phyloP scores from a whole-genome alignment of 2,113 vertebrate genomes.

The Meleagris gallopavo region DNA sequence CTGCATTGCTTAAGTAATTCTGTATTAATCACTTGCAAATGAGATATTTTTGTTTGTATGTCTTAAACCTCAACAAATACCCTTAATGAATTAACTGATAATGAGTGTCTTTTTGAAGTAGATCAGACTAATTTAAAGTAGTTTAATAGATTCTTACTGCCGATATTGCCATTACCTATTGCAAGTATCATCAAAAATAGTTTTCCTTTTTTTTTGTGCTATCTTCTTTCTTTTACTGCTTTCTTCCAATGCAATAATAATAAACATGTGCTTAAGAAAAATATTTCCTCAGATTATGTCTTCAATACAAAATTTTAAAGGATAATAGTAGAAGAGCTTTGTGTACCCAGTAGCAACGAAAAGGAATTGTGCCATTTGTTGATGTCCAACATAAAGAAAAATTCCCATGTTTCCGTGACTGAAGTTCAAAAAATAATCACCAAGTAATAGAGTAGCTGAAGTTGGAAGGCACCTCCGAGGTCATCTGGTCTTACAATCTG shows the following conservation, averaged over 20 bases:
- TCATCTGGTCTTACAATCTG: neutral
- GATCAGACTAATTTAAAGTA: constrained; percentile 76
- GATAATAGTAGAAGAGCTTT: neutral
- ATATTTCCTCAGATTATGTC: neutral
- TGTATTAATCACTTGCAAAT: constrained; percentile 82
- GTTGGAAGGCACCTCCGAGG: neutral
- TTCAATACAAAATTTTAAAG: neutral
- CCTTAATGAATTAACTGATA: constrained; percentile 78
- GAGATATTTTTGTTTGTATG: constrained; percentile 71
- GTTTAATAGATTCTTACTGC: constrained; percentile 54
- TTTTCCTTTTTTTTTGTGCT: neutral
- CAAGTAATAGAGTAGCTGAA: neutral
- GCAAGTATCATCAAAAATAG: constrained; percentile 44
- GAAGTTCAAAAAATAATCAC: neutral
- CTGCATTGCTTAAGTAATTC: constrained; percentile 77
- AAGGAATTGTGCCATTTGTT: neutral
- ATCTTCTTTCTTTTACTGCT: neutral
- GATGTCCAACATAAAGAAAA: neutral
- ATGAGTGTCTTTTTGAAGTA: constrained; percentile 75
- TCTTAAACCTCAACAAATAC: constrained; percentile 74
- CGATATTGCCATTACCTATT: constrained; percentile 24
- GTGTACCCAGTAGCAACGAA: neutral
- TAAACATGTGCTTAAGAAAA: neutral
- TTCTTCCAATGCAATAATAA: neutral
- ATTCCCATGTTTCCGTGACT: rapidly evolving